Conservation (phyloP, 2,888 invertebrate genomes). For the Leptinotarsa haldemani region DNA sequence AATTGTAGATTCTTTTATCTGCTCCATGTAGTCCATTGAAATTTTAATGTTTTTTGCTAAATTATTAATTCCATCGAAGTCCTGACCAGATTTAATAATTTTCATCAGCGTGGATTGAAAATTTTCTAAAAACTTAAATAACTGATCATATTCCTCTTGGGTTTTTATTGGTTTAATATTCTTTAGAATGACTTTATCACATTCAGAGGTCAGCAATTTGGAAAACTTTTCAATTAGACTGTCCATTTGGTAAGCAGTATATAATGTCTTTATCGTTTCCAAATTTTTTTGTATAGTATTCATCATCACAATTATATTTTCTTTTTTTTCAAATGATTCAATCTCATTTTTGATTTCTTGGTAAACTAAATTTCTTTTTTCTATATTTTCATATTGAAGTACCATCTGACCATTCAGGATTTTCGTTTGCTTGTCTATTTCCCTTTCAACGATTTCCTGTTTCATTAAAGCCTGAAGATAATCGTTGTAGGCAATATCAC, state of each 20-base stretch:
- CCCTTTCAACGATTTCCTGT: conserved; percentile 24
- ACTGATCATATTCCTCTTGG: conserved; percentile 35
- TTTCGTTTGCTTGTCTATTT: conserved; percentile 22
- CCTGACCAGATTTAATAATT: conserved; percentile 33
- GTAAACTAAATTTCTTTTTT: conserved; percentile 17
- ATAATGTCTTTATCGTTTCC: conserved; percentile 17
- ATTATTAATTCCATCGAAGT: conserved; percentile 27
- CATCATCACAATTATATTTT: conserved; percentile 25
- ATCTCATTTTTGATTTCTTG: conserved; percentile 25
- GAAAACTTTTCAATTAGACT: conserved; percentile 9
- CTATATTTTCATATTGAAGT: conserved; percentile 30
- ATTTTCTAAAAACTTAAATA: conserved; percentile 14
- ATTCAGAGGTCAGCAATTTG: conserved; percentile 22
- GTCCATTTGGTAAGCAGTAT: conserved; percentile 17
- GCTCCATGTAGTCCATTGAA: neutral
- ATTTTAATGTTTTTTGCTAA: conserved; percentile 28
- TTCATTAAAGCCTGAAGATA: conserved; percentile 32
- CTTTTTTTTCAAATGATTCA: conserved; percentile 23
- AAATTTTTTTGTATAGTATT: conserved; percentile 28
- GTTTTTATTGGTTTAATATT: conserved; percentile 24
- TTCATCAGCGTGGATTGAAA: conserved; percentile 21
- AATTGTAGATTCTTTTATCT: conserved; percentile 16
- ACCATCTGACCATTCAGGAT: conserved; percentile 31
- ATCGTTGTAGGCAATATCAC: conserved; percentile 34
- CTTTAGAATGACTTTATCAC: conserved; percentile 30